Base-by-base conservation (phyloP, 1,140 invertebrate genomes). In the Drosophila leontia region DNA sequence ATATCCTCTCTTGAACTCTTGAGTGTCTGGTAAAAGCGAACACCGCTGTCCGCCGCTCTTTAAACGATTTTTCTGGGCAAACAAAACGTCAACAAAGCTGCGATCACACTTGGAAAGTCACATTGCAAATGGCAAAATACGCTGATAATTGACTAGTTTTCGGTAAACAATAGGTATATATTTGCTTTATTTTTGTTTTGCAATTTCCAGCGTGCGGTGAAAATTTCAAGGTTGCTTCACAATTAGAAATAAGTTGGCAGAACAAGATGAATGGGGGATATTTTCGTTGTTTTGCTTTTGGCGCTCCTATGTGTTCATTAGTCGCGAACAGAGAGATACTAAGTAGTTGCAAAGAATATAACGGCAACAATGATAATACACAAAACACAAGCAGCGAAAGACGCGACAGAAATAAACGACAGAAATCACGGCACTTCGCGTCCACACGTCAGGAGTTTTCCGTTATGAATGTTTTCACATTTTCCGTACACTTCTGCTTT, bases 381-480 rank as follows among this genome's bases (percentile, higher is more conserved):
- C 68, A 60, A 69, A 78, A 87, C 84, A 88, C 67, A 88, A 90
- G 65, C 63, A 81, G 78, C 81, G 63, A 82, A 78, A 90, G 68
- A 78, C 74, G 84, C 82, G 78, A 71, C 59, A 81, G 51, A 84
- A 78, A 68, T 77, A 17, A 75, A 75, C 71, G 65, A 57, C 42
- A 63, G 34, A 72, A 32, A 70, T 23, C 50, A 63, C 78, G 82
- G 69, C 62, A 69, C 63, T 67, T 51, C 64, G 84, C 85, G 72
- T 86, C 79, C 67, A 60, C 56, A 63, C 75, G 82, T 26, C 74
- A 81, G 81, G 78, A 86, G 76, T 78, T 85, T 90, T 72, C 74
- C 78, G 84, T 85, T 81, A 81, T 63, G 64, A 88, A 85, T 88
- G 85, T 78, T 81, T 90, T 90, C 55, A 41, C 63, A 75, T 69